Base-by-base conservation (phyloP, 2,797 vertebrate species). In the Phylloscopus collybita region DNA sequence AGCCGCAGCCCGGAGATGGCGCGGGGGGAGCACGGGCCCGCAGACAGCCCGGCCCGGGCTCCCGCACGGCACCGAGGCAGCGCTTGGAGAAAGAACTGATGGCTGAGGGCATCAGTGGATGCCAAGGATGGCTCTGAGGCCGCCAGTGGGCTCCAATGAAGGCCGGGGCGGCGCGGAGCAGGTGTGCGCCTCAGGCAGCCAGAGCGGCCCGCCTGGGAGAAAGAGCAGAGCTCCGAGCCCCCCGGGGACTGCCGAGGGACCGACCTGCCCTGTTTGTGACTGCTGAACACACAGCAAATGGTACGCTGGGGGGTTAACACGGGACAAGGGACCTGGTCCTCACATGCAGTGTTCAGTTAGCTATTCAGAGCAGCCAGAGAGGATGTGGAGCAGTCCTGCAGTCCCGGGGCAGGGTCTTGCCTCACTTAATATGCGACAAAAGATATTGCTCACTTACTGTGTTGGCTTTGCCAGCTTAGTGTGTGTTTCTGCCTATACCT, bases 141-240 rank as follows among this genome's bases (percentile, higher is more conserved):
- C 1, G 10, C 34, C 6, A 9, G 12, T 15, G 42, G 25, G 25
- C 18, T 30, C 26, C 38, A 0, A 21, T 17, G 56, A 36, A 26
- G 34, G 20, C 38, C 1, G 0, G 21, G 13, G 12, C 1, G 1
- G 32, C 5, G 1, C 3, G 2, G 71, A 53, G 23, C 60, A 54
- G 44, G 21, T 49, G 8, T 30, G 49, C 15, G 8, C 13, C 15
- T 53, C 30, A 13, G 38, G 27, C 49, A 19, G 51, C 25, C 32
- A 17, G 6, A 65, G 11, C 10, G 3, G 50, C 38, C 20, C 5
- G 2, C 13, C 10, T 13, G 10, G n/a, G 27, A 26, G 38, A 6
- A 0, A 16, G 2, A 21, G 36, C 62, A 32, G 32, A 49, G 38
- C 57, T 50, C 18, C 7, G 11, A 65, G 51, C 9, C 13, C 10